Conservation (phyloP, 2,888 invertebrate genomes). For the Xestia sexstrigata region DNA sequence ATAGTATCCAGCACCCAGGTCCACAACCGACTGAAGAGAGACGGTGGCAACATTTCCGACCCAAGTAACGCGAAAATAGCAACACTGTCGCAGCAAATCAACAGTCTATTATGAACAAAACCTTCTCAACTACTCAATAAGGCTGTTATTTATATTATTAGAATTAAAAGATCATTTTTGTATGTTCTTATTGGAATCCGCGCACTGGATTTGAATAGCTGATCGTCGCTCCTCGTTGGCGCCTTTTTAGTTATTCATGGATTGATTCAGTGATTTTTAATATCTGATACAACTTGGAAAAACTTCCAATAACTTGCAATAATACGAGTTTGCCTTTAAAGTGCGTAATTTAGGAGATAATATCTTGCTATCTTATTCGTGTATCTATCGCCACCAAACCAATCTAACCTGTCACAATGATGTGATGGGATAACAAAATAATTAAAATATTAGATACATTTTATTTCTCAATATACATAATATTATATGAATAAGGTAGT, state of each 20-base stretch:
- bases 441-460: constrained; percentile 11
- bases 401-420: not conserved
- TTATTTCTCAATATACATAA: constrained; percentile 4
- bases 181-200: constrained; percentile 49
- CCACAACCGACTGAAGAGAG: constrained; percentile 83
- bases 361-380: constrained; percentile 20
- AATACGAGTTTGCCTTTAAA: constrained; percentile 26
- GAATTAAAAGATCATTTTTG: constrained; percentile 63
- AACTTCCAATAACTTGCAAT: constrained; percentile 36
- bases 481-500: constrained; percentile 22
- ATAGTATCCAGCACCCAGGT: constrained; percentile 80
- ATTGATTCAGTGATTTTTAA: constrained; percentile 11
- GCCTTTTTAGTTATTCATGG: constrained; percentile 41
- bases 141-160: constrained; percentile 71
- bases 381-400: not conserved
- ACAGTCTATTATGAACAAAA: constrained; percentile 81
- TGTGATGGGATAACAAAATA: constrained; percentile 2
- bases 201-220: constrained; percentile 48
- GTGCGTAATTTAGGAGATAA: constrained; percentile 28
- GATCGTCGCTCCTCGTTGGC: constrained; percentile 43
- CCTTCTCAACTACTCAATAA: constrained; percentile 54
- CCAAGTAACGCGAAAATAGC: constrained; percentile 81
- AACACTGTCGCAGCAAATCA: constrained; percentile 85
- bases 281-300: not conserved
- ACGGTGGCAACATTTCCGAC: constrained; percentile 76